Base-by-base conservation (phyloP, 2,113 vertebrate species). In the Dicerorhinus sumatrensis region DNA sequence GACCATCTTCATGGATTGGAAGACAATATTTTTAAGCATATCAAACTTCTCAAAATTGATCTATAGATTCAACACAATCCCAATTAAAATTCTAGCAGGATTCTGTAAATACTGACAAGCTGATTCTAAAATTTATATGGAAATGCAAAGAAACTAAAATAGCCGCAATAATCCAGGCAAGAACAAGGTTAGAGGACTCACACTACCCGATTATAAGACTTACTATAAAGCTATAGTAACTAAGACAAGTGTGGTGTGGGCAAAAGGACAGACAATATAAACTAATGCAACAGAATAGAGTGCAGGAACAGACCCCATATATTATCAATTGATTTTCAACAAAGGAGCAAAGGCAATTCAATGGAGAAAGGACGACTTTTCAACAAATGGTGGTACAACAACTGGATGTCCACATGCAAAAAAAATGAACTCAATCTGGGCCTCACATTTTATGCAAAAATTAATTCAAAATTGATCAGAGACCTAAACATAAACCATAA, bases 121-220 rank as follows among this genome's bases (percentile, higher is more conserved):
- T 65, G 46, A 96, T 70, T 87, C 36, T 92, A 84, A 92, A 80
- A 60, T 92, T 27, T 84, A 65, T 25, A 65, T 2, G 20, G 82
- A 94, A 72, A 91, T 27, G 56, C n/a, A n/a, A 93, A 86, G 77
- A 29, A 76, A 87, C 21, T 14, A 82, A 80, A 70, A 84, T 29
- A 83, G 46, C 29, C 25, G 69, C 60, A 95, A 36, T 14, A 73
- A 73, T 56, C 81, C 33, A 76, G 16, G 46, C 29, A 91, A 88
- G 33, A 82, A 31, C 29, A 63, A 87, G 62, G 36, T 0, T 79
- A 39, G 48, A 91, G 31, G 56, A 77, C 29, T 79, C 82, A 93
- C 14, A 17, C 46, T 63, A 42, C 33, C 77, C 39, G 14, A 85
- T 5, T 7, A 0, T 36, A 89, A 51, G 42, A 91, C n/a, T 31